Conservation (phyloP, 2,888 invertebrate genomes). For the Diplazon laetatorius region DNA sequence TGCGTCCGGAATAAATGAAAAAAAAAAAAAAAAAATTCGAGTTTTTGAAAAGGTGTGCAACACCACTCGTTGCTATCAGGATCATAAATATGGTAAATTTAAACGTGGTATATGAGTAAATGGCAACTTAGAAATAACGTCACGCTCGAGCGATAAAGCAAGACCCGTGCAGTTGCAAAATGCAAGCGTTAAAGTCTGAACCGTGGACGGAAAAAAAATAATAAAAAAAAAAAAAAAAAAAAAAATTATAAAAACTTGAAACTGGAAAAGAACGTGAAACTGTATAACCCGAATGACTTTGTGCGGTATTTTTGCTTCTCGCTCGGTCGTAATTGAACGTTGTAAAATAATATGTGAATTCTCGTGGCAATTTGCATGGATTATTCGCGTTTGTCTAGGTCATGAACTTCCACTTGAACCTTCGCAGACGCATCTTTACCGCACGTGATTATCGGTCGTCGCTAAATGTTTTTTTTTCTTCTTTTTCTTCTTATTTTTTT, state of each 20-base stretch:
- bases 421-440: background rate
- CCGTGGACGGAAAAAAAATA: no score
- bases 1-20: slow-evolving; percentile 2
- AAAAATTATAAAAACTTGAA: slow-evolving; percentile 1
- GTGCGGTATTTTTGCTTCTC: background rate
- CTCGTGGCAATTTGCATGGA: background rate
- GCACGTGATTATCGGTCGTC: background rate
- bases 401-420: background rate
- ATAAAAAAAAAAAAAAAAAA: no score
- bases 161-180: slow-evolving; percentile 24
- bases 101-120: background rate
- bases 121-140: slow-evolving; percentile 48
- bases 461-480: background rate
- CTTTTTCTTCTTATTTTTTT: background rate
- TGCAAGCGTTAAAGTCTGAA: background rate
- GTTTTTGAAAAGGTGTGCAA: slow-evolving; percentile 28
- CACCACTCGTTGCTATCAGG: slow-evolving; percentile 10
- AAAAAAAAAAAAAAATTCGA: slow-evolving; percentile 10
- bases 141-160: slow-evolving; percentile 47
- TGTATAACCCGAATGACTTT: no score
- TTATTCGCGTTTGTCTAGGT: background rate
- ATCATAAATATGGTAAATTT: slow-evolving; percentile 16
- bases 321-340: slow-evolving; percentile 4
- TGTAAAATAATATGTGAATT: slow-evolving; percentile 10
- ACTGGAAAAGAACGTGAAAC: no score